Percentiles rank a stretch among this genome's conserved stretches.
phyloP scores from a whole-genome alignment of 2,888 invertebrate species.

The Taphrorychus bicolor region DNA sequence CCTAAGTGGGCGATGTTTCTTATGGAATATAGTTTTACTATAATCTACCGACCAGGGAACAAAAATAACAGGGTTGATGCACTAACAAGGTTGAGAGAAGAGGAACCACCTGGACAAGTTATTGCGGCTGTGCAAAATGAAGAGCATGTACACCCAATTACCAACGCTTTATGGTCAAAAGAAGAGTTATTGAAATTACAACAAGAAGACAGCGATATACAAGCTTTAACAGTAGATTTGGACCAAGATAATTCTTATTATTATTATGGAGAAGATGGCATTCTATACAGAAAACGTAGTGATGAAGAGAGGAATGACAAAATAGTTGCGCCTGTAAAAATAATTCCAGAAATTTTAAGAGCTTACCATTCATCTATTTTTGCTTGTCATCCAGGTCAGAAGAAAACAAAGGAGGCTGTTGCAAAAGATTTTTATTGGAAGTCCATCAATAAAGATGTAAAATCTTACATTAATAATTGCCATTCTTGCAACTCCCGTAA shows the following conservation, averaged over 20 bases:
- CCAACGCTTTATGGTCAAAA: slow-evolving; percentile 4
- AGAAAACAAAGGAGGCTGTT: slow-evolving; percentile 45
- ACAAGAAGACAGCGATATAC: slow-evolving; percentile 7
- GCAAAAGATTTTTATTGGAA: slow-evolving; percentile 45
- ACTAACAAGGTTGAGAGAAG: slow-evolving; percentile 17
- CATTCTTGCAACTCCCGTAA: slow-evolving; percentile 46
- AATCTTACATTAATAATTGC: slow-evolving; percentile 43
- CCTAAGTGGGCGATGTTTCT: slow-evolving; percentile 14
- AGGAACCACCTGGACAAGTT: background rate
- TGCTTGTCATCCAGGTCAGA: slow-evolving; percentile 48
- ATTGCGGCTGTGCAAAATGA: background rate
- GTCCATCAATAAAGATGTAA: slow-evolving; percentile 42
- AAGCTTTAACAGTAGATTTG: background rate
- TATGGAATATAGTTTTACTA: no score
- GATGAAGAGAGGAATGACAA: slow-evolving; percentile 16
- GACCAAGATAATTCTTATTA: slow-evolving; percentile 3
- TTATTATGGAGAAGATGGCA: slow-evolving; percentile 26
- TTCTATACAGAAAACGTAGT: slow-evolving; percentile 24
- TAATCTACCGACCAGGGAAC: slow-evolving; percentile 17
- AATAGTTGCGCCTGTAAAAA: slow-evolving; percentile 23
- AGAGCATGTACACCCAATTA: background rate
- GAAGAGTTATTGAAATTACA: slow-evolving; percentile 12
- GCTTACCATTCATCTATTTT: slow-evolving; percentile 43
- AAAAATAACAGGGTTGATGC: slow-evolving; percentile 21
- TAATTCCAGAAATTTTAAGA: slow-evolving; percentile 28